Base-by-base conservation (phyloP, 2,797 vertebrate species). In the Crax fasciolata region DNA sequence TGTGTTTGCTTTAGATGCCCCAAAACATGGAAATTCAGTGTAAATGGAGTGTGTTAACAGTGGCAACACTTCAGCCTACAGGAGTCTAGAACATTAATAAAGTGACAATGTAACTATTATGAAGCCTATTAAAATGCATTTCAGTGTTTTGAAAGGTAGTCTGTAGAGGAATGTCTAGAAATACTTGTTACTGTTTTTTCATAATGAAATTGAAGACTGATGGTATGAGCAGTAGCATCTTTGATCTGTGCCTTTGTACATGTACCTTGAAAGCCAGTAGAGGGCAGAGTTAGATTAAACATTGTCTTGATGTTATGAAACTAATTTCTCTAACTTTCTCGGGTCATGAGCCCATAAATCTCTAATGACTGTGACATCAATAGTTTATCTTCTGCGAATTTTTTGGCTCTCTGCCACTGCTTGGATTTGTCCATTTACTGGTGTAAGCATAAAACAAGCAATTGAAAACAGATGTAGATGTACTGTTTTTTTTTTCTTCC, bases 261-360 rank as follows among this genome's bases (percentile, higher is more conserved):
- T 14, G 15, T 30, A 17, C 72, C 4, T 25, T 28, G 24, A 44
- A 17, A 75, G 76, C 89, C 97, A 94, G 92, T 41, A 97, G 97
- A 96, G 97, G 97, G 97, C 97, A 90, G 10, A 66, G 72, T 90
- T 65, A 90, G 85, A 95, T 87, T 90, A 88, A 81, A 52, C 35
- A 97, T 96, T 38, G 70, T 1, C 77, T 30, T 3, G 14, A 2
- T 72, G 18, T 23, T 6, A 4, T 2, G 2, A 35, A 57, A 54
- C 44, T 52, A 7, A 13, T 67, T 55, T 51, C 48, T 38, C 38
- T 51, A 35, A 41, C 38, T 65, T 41, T 8, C 27, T 21, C 24
- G 15, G 11, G 43, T 84, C 65, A 3, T 1, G 21, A 55, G 38
- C 54, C 6, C 55, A 1, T 13, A 28, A 68, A 75, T 75, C 54